These are phyloP conservation scores for Myopa tessellatipennis DNA, from an alignment of 2,888 invertebrate species.

Conservation along the genomic window DNA sequence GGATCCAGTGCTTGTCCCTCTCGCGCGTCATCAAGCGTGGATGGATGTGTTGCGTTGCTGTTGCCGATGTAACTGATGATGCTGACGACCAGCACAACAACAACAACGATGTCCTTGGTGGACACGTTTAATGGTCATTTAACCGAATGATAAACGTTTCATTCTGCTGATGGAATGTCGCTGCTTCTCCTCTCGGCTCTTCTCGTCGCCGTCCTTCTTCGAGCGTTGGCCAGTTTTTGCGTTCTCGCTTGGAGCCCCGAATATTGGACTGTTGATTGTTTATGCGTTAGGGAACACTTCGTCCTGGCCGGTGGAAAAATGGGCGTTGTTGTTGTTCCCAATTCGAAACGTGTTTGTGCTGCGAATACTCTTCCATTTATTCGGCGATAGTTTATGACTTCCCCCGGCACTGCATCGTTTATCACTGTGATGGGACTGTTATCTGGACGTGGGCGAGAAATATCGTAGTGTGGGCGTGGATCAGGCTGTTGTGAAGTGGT, in stretches of 20 bases:
- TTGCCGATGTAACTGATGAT: not conserved
- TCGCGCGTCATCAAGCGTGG: slow-evolving; percentile 14
- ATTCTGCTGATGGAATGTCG: slow-evolving; percentile 61
- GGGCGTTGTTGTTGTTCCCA: slow-evolving; percentile 31
- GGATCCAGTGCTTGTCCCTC: slow-evolving; percentile 14
- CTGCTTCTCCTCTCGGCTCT: not conserved
- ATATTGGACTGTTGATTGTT: slow-evolving; percentile 1
- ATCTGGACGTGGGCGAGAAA: slow-evolving; percentile 16
- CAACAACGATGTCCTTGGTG: slow-evolving; percentile 52
- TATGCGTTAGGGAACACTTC: slow-evolving; percentile 17
- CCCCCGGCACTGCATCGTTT: slow-evolving; percentile 22
- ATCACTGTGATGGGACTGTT: slow-evolving; percentile 27
- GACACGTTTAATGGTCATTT: slow-evolving; percentile 68
- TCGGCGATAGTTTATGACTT: slow-evolving; percentile 34
- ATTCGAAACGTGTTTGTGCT: slow-evolving; percentile 30
- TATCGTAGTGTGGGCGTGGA: not conserved
- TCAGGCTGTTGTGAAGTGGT: not conserved
- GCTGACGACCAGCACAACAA: slow-evolving; percentile 7
- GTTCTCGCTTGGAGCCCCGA: not conserved
- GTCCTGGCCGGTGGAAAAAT: not conserved
- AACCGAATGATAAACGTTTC: slow-evolving; percentile 68
- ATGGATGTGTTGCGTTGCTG: slow-evolving; percentile 18
- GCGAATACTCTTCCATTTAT: slow-evolving; percentile 31
- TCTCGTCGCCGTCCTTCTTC: not conserved
- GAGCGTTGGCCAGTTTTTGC: too few relatives aligned